phyloP scores from a whole-genome alignment of 2,888 invertebrate species.

The Erpobdella octoculata region DNA sequence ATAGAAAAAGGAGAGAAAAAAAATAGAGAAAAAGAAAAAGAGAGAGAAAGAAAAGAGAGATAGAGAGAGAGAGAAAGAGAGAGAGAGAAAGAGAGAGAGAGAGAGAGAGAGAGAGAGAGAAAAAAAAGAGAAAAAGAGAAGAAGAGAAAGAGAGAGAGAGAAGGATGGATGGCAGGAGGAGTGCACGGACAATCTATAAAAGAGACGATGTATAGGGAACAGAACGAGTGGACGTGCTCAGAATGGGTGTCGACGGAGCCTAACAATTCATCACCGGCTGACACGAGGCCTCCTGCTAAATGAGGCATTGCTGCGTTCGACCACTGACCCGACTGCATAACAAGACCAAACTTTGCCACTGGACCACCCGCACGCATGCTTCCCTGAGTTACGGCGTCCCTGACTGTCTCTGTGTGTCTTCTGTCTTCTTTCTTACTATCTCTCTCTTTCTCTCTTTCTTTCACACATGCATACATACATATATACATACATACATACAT shows the following conservation, averaged over 20 bases:
- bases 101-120: too few relatives aligned
- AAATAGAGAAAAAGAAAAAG: too few relatives aligned
- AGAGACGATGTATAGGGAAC: constrained; percentile 7
- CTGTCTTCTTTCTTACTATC: too few relatives aligned
- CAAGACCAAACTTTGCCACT: constrained; percentile 2
- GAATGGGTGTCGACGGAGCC: constrained; percentile 1
- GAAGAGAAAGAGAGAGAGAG: neutral
- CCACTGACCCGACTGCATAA: constrained; percentile 3
- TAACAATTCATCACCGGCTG: constrained; percentile 27
- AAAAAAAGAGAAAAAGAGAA: neutral
- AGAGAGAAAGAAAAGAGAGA: too few relatives aligned
- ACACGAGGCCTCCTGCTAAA: constrained; percentile 24
- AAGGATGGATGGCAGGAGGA: neutral
- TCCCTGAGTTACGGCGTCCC: neutral
- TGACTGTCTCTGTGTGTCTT: neutral
- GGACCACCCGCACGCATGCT: neutral
- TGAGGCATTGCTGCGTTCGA: constrained; percentile 22
- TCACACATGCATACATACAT: too few relatives aligned
- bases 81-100: too few relatives aligned
- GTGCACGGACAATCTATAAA: neutral
- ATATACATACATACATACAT: neutral
- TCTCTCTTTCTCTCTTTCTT: too few relatives aligned
- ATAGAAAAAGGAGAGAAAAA: too few relatives aligned
- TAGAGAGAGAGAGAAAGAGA: too few relatives aligned
- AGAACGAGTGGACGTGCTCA: constrained; percentile 9